Base-by-base conservation (phyloP, 2,888 invertebrate species). In the Stenurella melanura region DNA sequence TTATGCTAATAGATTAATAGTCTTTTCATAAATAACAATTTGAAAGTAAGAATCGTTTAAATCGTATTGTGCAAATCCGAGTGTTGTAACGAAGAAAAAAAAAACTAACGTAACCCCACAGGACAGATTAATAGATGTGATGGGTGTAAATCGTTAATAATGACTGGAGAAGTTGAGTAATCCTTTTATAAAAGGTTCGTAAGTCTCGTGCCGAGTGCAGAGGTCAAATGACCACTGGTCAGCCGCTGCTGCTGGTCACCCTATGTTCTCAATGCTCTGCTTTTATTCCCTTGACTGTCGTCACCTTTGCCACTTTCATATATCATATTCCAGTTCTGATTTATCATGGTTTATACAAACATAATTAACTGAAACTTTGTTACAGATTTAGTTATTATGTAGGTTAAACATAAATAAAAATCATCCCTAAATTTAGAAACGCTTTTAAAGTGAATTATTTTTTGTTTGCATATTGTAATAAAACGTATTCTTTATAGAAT, bases 191-290 rank as follows among this genome's bases (percentile, higher is more conserved):
- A 86, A 85, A 85, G 85, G 85, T 85, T 82, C 77, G 82, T 78
- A 83, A 81, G 85, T 82, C 86, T 86, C 86, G 86, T 86, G 86
- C 84, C 83, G 82, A 83, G 87, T 85, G 85, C 86, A 84, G 83
- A 86, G 86, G 86, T 86, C 87, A 86, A 83, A 85, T 87, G 86
- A 85, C 86, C 86, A 85, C 78, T 85, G 86, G 85, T 84, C 85
- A 85, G 70, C 76, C 58, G 58, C 66, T 73, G 78, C 78, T 78
- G 77, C 77, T 76, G 80, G 78, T 73, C 80, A 76, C 74, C 70
- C 72, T 71, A 70, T 70, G 69, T 73, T 64, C 70, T 73, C 73
- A 19, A 38, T 70, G 70, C 70, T 69, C 57, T 69, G 57, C 69
- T 80, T 81, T 76, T 81, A 76, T 77, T 80, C 78, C 80, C 78